These are phyloP conservation scores for Galerucella nymphaeae DNA, from an alignment of 2,888 invertebrate genomes.

Conservation along the genomic window DNA sequence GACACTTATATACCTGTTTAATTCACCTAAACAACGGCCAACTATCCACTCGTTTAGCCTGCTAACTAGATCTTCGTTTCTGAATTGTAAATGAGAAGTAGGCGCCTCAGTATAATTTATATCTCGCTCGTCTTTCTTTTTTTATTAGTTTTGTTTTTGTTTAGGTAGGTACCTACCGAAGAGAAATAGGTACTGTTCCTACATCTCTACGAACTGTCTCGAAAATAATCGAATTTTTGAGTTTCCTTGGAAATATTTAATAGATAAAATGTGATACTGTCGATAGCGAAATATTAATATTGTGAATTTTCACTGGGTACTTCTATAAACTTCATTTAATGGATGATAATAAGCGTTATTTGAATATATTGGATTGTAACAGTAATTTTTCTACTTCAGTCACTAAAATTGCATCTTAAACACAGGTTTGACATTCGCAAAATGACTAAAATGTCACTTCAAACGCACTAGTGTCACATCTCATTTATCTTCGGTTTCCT, in stretches of 20 bases:
- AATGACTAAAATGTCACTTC: too few species aligned
- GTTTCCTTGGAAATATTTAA: not conserved
- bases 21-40: conserved; percentile 49
- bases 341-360: too few species aligned
- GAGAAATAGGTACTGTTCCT: conserved; percentile 17
- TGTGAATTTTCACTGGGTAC: too few species aligned
- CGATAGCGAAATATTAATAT: not conserved
- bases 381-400: too few species aligned
- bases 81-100: conserved; percentile 56
- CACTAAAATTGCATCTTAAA: too few species aligned
- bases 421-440: too few species aligned
- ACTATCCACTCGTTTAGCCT: conserved; percentile 43
- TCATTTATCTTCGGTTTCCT: too few species aligned
- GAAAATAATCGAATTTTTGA: not conserved
- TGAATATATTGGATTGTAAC: too few species aligned
- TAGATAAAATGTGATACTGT: not conserved
- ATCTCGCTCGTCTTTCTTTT: conserved; percentile 50
- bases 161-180: conserved; percentile 29
- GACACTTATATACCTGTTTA: conserved; percentile 45
- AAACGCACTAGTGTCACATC: too few species aligned
- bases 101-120: conserved; percentile 59
- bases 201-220: conserved; percentile 7
- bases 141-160: conserved; percentile 50
- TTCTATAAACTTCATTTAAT: too few species aligned
- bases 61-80: conserved; percentile 50